A percentile compares a stretch with the other conserved stretches of the same genome.
Conservation (phyloP, 2,797 vertebrate species). For the Somateria mollissima region DNA sequence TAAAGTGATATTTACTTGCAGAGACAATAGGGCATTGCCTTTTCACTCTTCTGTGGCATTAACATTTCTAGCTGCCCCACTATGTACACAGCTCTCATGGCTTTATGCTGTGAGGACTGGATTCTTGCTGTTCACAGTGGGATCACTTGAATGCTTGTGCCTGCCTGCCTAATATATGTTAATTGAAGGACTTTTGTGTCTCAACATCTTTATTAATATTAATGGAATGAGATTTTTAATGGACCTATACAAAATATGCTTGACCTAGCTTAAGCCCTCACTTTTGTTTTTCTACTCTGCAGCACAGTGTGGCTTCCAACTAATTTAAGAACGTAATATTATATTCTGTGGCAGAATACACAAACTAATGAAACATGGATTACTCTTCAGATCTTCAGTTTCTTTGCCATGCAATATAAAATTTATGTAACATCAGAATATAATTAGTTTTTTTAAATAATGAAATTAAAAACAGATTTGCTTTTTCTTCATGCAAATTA, state of each 20-base stretch:
- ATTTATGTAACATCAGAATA: background rate
- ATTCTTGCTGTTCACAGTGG: constrained; percentile 65
- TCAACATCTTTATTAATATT: constrained; percentile 70
- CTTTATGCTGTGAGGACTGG: constrained; percentile 43
- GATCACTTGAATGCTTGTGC: constrained; percentile 52
- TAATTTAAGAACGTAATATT: constrained; percentile 38
- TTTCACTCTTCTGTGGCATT: constrained; percentile 49
- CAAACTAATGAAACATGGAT: constrained; percentile 26
- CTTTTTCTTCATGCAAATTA: background rate
- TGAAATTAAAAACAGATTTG: background rate
- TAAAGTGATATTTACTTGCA: constrained; percentile 51
- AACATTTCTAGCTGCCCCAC: constrained; percentile 5
- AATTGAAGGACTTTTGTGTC: constrained; percentile 63
- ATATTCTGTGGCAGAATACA: constrained; percentile 38
- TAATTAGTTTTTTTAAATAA: background rate
- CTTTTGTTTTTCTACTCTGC: constrained; percentile 53
- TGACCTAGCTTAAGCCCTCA: constrained; percentile 56
- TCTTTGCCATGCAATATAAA: background rate
- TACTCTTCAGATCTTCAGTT: constrained; percentile 9
- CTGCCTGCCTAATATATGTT: constrained; percentile 66
- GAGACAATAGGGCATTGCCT: constrained; percentile 45
- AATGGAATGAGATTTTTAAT: constrained; percentile 59
- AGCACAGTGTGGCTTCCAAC: constrained; percentile 45
- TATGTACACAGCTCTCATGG: constrained; percentile 33
- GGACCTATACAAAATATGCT: constrained; percentile 57